Evolutionary conservation across 2,113 vertebrate genomes (phyloP).

Genomic region (Gila orcuttii): DNA sequence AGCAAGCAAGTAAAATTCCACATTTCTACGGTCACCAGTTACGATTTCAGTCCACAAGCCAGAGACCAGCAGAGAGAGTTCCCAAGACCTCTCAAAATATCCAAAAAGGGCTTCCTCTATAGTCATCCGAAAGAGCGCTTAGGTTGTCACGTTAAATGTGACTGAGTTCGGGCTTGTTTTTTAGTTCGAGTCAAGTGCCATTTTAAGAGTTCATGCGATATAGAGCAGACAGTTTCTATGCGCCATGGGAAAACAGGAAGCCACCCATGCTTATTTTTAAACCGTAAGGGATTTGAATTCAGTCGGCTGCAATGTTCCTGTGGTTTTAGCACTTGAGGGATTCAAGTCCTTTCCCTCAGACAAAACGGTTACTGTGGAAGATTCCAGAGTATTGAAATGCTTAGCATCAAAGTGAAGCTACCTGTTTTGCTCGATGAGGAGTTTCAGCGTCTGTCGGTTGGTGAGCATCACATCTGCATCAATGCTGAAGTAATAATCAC

Average conservation of each 20-base stretch:
- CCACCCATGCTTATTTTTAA: slow-evolving; percentile 68
- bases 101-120: slow-evolving; percentile 55
- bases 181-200: slow-evolving; percentile 63
- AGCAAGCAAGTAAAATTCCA: slow-evolving; percentile 43
- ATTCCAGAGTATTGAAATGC: slow-evolving; percentile 3
- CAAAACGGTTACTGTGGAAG: slow-evolving; percentile 39
- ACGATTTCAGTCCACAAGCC: slow-evolving; percentile 47
- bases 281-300: slow-evolving; percentile 51
- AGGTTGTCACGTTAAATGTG: slow-evolving; percentile 44
- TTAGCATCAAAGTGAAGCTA: slow-evolving; percentile 60
- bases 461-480: slow-evolving; percentile 93
- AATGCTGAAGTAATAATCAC: slow-evolving; percentile 92
- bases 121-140: slow-evolving; percentile 37
- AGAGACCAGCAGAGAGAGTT: slow-evolving; percentile 62
- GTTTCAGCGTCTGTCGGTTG: slow-evolving; percentile 88
- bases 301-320: slow-evolving; percentile 62
- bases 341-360: slow-evolving; percentile 47
- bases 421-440: slow-evolving; percentile 98
- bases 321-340: slow-evolving; percentile 61
- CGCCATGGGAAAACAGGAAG: slow-evolving; percentile 68
- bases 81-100: slow-evolving; percentile 73
- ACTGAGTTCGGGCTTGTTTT: slow-evolving; percentile 65
- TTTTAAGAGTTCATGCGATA: slow-evolving; percentile 53
- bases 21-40: slow-evolving; percentile 48
- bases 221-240: slow-evolving; percentile 58